phyloP scores from a whole-genome alignment of 2,888 invertebrate genomes.

The Synanthedon andrenaeformis region DNA sequence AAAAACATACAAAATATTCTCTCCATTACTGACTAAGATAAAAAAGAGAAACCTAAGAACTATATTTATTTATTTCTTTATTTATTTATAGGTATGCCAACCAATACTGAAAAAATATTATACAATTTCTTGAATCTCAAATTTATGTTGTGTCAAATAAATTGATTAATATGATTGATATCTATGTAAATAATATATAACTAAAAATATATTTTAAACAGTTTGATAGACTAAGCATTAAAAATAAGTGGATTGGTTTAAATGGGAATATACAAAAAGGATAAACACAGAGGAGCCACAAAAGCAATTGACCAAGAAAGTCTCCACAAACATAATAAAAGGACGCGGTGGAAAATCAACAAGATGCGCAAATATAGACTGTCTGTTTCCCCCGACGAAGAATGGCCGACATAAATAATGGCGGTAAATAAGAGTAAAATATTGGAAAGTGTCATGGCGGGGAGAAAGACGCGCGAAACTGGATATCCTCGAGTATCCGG shows the following conservation, averaged over 20 bases:
- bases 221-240: neutral
- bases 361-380: conserved; percentile 34
- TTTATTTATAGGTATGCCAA: no score
- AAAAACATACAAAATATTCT: no score
- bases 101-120: no score
- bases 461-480: conserved; percentile 61
- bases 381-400: conserved; percentile 42
- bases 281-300: neutral
- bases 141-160: no score
- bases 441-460: conserved; percentile 67
- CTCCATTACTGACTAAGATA: no score
- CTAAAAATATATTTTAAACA: no score
- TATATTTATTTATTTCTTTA: no score
- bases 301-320: conserved; percentile 8
- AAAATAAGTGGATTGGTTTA: neutral
- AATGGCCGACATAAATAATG: conserved; percentile 63
- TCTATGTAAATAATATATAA: no score
- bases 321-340: conserved; percentile 17
- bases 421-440: conserved; percentile 69
- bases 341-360: conserved; percentile 20
- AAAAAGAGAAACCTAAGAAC: no score
- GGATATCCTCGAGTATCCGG: conserved; percentile 67
- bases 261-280: neutral
- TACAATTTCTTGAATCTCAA: no score
- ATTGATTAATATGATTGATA: no score